Evolutionary conservation across 2,797 vertebrate genomes (phyloP), one percentile per base, ranked within the genome.

Genomic region (Adelosebastes latens): DNA sequence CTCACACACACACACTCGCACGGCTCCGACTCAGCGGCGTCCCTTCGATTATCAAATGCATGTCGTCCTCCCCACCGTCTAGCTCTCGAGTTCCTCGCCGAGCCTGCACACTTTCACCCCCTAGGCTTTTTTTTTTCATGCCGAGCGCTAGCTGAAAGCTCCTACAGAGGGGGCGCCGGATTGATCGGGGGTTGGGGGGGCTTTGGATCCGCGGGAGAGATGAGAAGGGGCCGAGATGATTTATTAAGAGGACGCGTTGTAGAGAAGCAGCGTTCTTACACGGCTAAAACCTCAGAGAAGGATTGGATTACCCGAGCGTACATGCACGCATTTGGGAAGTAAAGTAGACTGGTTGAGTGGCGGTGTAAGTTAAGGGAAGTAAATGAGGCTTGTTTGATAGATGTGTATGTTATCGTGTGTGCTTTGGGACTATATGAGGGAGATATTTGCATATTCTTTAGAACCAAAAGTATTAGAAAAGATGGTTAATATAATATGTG

Each of bases 331-430:
- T 67, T 59, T 60, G 60, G 60, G 79, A 60, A 31, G 72, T 8
- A 18, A 22, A 79, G 46, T 10, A 39, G 27, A 42, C 4, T 27
- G 27, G 55, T 52, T 78, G 59, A 69, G 72, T 61, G 72, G 31
- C 52, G 42, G 74, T 27, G 49, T 39, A 69, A 78, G 68, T 79
- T 80, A 65, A 84, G 53, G 25, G 72, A 83, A 81, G 80, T 74
- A 83, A 90, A 91, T 85, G 65, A 89, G 68, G 81, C 77, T 71
- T 56, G 63, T 70, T 80, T 73, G 78, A 88, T 84, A 36, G 74
- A 87, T 86, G 62, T 31, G 14, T 39, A 58, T 18, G 49, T 64
- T 46, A 42, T 52, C 13, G 1, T 42, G 71, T 25, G 34, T 13
- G 49, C 79, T 69, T 34, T 32, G 61, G 42, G 70, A 49, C 53